Conservation (phyloP, 2,888 invertebrate genomes). For the Phrixothrix hirtus region DNA sequence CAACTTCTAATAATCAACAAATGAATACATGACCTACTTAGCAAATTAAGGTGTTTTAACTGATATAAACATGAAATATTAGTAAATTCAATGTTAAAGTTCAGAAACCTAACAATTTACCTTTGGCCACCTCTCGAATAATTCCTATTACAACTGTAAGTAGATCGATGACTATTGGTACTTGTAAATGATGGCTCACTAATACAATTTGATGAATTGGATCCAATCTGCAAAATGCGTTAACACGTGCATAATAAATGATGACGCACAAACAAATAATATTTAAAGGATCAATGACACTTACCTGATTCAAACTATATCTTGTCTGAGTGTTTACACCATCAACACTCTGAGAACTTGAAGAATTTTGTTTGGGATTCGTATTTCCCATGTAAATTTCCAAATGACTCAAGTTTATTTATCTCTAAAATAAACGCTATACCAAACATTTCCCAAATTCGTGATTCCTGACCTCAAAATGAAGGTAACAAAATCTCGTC, state of each 20-base stretch:
- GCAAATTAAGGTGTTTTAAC: no score
- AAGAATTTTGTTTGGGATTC: constrained; percentile 43
- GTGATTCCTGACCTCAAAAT: constrained; percentile 46
- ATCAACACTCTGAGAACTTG: constrained; percentile 42
- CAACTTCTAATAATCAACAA: no score
- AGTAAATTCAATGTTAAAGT: no score
- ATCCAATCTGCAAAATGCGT: constrained; percentile 57
- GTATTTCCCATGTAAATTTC: constrained; percentile 54
- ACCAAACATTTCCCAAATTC: constrained; percentile 26
- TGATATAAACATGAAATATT: no score
- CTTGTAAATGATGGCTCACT: constrained; percentile 66
- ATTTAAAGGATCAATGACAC: constrained; percentile 40
- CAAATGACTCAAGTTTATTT: constrained; percentile 13
- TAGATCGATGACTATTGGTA: constrained; percentile 63
- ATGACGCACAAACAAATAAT: constrained; percentile 50
- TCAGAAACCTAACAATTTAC: no score
- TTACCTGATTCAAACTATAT: constrained; percentile 49
- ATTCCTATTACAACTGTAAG: constrained; percentile 65
- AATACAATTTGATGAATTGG: constrained; percentile 62
- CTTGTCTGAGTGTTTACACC: constrained; percentile 46
- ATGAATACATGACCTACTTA: no score
- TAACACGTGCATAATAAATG: constrained; percentile 34
- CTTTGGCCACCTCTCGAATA: constrained; percentile 70
- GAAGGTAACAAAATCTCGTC: constrained; percentile 45
- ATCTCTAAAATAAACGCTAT: constrained; percentile 10